Percentiles rank a stretch among this genome's conserved stretches.
phyloP scores from a whole-genome alignment of 2,113 vertebrate species.

The Chaetodon auriga region DNA sequence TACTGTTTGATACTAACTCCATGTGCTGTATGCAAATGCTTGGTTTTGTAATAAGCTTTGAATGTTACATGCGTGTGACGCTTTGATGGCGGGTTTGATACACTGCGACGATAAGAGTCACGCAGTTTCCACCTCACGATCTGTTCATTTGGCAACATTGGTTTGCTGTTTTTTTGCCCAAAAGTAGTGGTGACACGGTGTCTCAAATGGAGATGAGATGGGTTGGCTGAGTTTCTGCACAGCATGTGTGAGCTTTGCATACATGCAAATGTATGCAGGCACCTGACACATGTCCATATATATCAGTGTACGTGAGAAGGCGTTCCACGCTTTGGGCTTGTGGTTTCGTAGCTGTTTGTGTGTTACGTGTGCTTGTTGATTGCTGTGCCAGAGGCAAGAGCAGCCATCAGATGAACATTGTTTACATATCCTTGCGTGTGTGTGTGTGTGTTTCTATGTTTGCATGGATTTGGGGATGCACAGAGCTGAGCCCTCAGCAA shows the following conservation, averaged over 20 bases:
- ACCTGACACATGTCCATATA: not conserved
- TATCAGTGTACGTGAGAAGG: not conserved
- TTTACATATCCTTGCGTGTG: not conserved
- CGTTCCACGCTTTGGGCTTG: not conserved
- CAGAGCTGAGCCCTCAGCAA: not conserved
- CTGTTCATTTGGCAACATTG: not conserved
- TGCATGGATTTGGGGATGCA: not conserved
- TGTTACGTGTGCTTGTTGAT: not conserved
- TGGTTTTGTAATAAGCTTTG: not conserved
- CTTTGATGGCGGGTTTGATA: not conserved
- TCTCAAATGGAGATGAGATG: not conserved
- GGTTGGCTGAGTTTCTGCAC: not conserved
- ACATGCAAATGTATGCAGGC: not conserved
- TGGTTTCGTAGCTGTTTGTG: not conserved
- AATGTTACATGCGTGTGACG: not conserved
- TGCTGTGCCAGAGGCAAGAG: not conserved
- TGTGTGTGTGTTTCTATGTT: not conserved
- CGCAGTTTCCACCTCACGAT: not conserved
- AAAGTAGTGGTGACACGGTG: not conserved
- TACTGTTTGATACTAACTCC: not conserved
- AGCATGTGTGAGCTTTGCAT: no score
- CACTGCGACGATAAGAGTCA: not conserved
- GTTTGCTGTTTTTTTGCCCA: not conserved
- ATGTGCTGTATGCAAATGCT: not conserved
- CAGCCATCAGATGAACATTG: not conserved